These are phyloP conservation scores for Amphipoea lucens DNA, from an alignment of 2,888 invertebrate species.

Conservation along the genomic window DNA sequence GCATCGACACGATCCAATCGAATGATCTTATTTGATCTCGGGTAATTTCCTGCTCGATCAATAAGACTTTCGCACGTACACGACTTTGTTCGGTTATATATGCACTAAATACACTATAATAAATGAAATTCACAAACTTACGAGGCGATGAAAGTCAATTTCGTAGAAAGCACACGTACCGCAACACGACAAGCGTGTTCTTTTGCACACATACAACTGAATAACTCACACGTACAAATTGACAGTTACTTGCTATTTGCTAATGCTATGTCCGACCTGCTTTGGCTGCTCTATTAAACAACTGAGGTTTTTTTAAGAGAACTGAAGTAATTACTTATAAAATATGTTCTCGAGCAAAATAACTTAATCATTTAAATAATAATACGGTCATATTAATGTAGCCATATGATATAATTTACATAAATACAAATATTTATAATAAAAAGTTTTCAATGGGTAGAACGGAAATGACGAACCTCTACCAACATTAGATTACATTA, in stretches of 20 bases:
- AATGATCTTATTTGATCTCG: slow-evolving; percentile 81
- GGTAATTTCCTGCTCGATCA: slow-evolving; percentile 61
- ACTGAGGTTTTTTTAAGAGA: slow-evolving; percentile 7
- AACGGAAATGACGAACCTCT: slow-evolving; percentile 18
- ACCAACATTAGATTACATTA: slow-evolving; percentile 28
- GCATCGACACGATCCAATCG: slow-evolving; percentile 89
- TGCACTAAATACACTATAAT: slow-evolving; percentile 81
- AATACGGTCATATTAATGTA: not conserved
- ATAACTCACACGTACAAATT: slow-evolving; percentile 69
- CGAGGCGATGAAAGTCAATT: slow-evolving; percentile 90
- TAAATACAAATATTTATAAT: rapidly evolving
- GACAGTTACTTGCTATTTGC: slow-evolving; percentile 56
- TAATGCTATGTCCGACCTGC: slow-evolving; percentile 29
- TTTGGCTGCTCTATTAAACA: slow-evolving; percentile 15
- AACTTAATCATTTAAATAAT: not conserved
- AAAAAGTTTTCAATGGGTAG: slow-evolving; percentile 17
- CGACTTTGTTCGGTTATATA: slow-evolving; percentile 55
- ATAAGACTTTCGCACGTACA: slow-evolving; percentile 65
- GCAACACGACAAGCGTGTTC: slow-evolving; percentile 88
- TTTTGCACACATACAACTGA: slow-evolving; percentile 85
- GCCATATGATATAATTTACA: not conserved
- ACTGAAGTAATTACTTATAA: not conserved
- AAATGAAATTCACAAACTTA: slow-evolving; percentile 87
- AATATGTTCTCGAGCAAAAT: not conserved
- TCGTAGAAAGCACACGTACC: slow-evolving; percentile 87